Conservation (phyloP, 2,113 vertebrate species). For the Tychaedon coryphoeus region DNA sequence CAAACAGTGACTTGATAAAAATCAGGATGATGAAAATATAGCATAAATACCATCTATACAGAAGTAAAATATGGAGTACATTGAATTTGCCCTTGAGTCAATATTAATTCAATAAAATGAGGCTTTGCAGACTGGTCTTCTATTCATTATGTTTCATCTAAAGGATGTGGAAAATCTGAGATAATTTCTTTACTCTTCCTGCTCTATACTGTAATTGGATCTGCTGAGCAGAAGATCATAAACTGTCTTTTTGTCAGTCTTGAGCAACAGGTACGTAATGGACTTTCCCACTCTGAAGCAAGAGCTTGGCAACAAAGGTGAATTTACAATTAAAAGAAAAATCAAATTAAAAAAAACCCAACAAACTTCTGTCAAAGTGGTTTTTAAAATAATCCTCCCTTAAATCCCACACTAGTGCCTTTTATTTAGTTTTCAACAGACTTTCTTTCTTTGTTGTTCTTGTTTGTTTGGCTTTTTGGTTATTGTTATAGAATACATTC, state of each 20-base stretch:
- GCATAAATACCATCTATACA: not conserved
- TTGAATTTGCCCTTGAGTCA: not conserved
- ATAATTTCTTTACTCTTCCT: not conserved
- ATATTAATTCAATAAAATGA: not conserved
- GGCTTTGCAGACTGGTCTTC: not conserved
- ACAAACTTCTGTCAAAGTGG: not conserved
- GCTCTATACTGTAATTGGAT: not conserved
- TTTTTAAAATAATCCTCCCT: not conserved
- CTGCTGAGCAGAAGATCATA: not conserved
- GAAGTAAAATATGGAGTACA: not conserved
- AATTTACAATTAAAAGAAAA: not conserved
- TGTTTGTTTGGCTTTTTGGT: not conserved
- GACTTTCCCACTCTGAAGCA: not conserved
- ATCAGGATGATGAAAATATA: not conserved
- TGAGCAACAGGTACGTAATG: not conserved
- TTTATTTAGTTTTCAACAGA: not conserved
- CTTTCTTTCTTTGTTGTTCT: not conserved
- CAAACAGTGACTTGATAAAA: not conserved
- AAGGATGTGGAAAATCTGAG: not conserved
- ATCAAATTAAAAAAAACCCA: rapidly evolving
- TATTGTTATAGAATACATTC: not conserved
- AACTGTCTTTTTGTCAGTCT: not conserved
- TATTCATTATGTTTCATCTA: not conserved
- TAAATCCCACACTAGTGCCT: not conserved
- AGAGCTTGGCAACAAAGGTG: not conserved